A percentile compares a stretch with the other conserved stretches of the same genome.
phyloP scores from a whole-genome alignment of 2,888 invertebrate species.

The Gymnocheta viridis region DNA sequence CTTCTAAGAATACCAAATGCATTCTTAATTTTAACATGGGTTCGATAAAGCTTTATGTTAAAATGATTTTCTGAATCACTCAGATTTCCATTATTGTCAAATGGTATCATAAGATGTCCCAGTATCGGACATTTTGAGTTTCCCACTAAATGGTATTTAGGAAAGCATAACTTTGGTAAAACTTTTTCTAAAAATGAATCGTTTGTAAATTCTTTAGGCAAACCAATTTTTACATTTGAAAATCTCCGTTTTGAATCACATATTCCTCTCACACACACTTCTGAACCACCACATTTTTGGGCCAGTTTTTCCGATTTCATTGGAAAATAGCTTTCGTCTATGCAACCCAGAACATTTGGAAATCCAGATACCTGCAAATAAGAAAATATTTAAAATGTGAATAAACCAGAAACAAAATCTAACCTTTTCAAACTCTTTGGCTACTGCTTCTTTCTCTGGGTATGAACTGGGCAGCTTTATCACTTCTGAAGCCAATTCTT shows the following conservation, averaged over 20 bases:
- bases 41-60: constrained; percentile 73
- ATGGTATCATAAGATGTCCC: constrained; percentile 71
- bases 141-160: constrained; percentile 60
- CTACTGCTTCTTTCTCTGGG: constrained; percentile 29
- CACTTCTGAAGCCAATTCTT: constrained; percentile 27
- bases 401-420: background rate
- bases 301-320: background rate
- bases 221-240: constrained; percentile 74
- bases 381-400: background rate
- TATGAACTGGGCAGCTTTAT: constrained; percentile 44
- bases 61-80: constrained; percentile 71
- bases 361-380: constrained; percentile 28
- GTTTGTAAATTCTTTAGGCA: constrained; percentile 71
- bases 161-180: constrained; percentile 68
- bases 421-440: constrained; percentile 45
- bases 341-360: constrained; percentile 53
- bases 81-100: constrained; percentile 73
- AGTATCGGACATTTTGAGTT: constrained; percentile 57
- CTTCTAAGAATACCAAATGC: constrained; percentile 74
- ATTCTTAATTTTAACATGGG: constrained; percentile 76
- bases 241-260: constrained; percentile 74
- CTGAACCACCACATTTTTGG: background rate
- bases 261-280: constrained; percentile 74
- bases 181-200: constrained; percentile 63
- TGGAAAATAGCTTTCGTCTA: constrained; percentile 6